phyloP scores from a whole-genome alignment of 2,888 invertebrate genomes.

The Trichacis sp. region DNA sequence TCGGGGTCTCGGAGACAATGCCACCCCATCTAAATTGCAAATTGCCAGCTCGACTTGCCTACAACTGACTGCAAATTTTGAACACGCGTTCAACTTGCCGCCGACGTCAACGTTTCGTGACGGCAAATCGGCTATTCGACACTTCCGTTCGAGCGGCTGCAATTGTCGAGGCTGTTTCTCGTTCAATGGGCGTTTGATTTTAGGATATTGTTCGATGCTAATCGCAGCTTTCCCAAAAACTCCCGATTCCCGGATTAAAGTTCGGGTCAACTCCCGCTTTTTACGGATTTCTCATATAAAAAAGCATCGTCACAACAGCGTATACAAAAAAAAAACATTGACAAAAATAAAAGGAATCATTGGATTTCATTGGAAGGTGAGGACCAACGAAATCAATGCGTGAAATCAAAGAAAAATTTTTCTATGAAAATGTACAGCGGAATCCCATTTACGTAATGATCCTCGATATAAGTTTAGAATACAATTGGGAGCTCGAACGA shows the following conservation, averaged over 20 bases:
- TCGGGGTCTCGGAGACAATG: conserved; percentile 58
- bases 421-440: too few species aligned
- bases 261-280: too few species aligned
- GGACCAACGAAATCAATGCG: background rate
- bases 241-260: too few species aligned
- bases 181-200: background rate
- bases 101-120: conserved; percentile 6
- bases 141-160: conserved; percentile 11
- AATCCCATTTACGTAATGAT: conserved; percentile 4
- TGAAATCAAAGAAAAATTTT: background rate
- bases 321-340: too few species aligned
- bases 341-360: too few species aligned
- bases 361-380: too few species aligned
- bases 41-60: conserved; percentile 49
- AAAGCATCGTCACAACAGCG: too few species aligned
- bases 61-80: conserved; percentile 56
- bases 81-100: conserved; percentile 32
- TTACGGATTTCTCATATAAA: too few species aligned
- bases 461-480: conserved; percentile 15
- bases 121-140: conserved; percentile 6
- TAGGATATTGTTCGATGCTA: background rate
- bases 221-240: background rate
- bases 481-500: conserved; percentile 20
- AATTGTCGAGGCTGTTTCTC: conserved; percentile 5
- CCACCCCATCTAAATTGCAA: conserved; percentile 63